These are phyloP conservation scores for Prionailurus viverrinus DNA, from an alignment of 2,113 vertebrate species.

Conservation along the genomic window DNA sequence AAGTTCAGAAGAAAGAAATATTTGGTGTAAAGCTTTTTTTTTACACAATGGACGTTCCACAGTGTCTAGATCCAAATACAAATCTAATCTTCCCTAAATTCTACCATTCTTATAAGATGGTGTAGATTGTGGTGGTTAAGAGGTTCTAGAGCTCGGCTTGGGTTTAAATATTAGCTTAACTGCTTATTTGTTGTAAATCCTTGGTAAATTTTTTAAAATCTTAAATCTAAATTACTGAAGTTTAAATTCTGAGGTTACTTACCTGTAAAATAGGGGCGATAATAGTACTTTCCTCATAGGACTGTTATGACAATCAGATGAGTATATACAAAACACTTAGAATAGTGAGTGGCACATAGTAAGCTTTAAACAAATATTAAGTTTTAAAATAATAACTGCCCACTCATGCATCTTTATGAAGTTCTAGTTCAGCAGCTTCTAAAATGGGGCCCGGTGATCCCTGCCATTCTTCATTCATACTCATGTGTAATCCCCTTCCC, in stretches of 20 bases:
- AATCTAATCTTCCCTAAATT: not conserved
- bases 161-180: not conserved
- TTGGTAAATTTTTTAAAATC: not conserved
- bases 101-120: not conserved
- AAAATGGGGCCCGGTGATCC: not conserved
- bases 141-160: not conserved
- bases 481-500: not conserved
- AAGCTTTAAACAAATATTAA: slow-evolving; percentile 52
- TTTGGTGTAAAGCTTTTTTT: not conserved
- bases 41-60: not conserved
- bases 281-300: not conserved
- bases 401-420: slow-evolving; percentile 7
- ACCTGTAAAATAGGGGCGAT: slow-evolving; percentile 36
- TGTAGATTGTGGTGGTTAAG: not conserved
- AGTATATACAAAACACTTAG: not conserved
- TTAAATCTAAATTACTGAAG: slow-evolving; percentile 18
- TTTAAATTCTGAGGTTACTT: slow-evolving; percentile 34
- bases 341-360: not conserved
- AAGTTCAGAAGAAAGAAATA: slow-evolving; percentile 36
- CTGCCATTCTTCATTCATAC: not conserved
- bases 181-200: not conserved
- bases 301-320: slow-evolving; percentile 21
- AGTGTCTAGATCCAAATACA: not conserved
- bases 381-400: slow-evolving; percentile 45
- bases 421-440: not conserved